These are phyloP conservation scores for Tinea semifulvella DNA, from an alignment of 2,888 invertebrate genomes.

Conservation along the genomic window DNA sequence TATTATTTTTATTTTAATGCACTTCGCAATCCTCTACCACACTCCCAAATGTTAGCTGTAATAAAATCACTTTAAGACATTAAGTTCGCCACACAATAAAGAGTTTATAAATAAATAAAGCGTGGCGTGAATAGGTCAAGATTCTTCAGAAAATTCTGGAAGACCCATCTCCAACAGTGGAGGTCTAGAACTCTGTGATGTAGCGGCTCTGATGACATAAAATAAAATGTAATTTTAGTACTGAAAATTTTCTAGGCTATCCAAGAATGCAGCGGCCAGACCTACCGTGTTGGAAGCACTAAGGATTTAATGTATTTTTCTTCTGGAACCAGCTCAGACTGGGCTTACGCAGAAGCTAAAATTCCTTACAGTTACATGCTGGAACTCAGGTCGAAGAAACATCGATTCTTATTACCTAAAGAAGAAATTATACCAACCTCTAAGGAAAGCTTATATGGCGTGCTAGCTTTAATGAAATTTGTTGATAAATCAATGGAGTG, in stretches of 20 bases:
- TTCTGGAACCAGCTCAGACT: slow-evolving; percentile 47
- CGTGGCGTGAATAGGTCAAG: too few relatives aligned
- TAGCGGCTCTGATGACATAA: too few relatives aligned
- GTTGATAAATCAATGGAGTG: slow-evolving; percentile 28
- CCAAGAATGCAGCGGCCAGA: slow-evolving; percentile 35
- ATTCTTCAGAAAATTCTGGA: too few relatives aligned
- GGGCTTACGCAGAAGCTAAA: slow-evolving; percentile 46
- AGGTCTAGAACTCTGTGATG: too few relatives aligned
- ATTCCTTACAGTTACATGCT: slow-evolving; percentile 54
- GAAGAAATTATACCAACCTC: slow-evolving; percentile 43
- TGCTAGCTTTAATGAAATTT: slow-evolving; percentile 41
- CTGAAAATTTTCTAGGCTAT: slow-evolving; percentile 51
- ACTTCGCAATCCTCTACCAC: too few relatives aligned
- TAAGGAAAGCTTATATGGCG: slow-evolving; percentile 34
- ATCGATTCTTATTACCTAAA: slow-evolving; percentile 47
- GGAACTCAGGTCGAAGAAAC: slow-evolving; percentile 43
- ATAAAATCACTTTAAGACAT: too few relatives aligned
- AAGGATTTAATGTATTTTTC: slow-evolving; percentile 59
- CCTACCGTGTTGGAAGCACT: slow-evolving; percentile 55
- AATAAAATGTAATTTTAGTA: background rate
- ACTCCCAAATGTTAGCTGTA: too few relatives aligned
- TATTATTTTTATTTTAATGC: too few relatives aligned
- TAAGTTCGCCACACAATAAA: too few relatives aligned
- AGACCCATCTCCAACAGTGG: too few relatives aligned
- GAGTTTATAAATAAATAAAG: too few relatives aligned